Conservation (phyloP, 2,797 vertebrate genomes). For the Chrosomus eos region DNA sequence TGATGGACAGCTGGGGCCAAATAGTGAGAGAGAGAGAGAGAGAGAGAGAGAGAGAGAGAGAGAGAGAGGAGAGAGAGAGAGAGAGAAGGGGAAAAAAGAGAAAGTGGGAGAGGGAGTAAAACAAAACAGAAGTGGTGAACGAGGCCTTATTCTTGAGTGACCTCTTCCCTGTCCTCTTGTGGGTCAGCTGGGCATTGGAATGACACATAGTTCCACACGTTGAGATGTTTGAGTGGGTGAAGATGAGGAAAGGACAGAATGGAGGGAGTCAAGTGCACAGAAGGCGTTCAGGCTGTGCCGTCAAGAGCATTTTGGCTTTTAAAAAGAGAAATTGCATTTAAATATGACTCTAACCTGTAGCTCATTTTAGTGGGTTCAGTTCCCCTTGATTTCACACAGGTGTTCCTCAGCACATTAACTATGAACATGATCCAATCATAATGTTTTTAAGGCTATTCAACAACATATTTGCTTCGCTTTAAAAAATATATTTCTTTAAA, state of each 20-base stretch:
- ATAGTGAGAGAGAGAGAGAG: slow-evolving; percentile 51
- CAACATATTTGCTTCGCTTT: not conserved
- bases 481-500: not conserved
- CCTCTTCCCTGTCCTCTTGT: slow-evolving; percentile 53
- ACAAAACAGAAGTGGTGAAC: slow-evolving; percentile 65
- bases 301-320: slow-evolving; percentile 47
- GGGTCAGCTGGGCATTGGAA: slow-evolving; percentile 62
- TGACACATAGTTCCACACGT: slow-evolving; percentile 74
- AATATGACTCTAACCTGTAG: not conserved
- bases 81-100: slow-evolving; percentile 43
- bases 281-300: slow-evolving; percentile 63
- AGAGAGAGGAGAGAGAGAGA: slow-evolving; percentile 58
- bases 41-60: slow-evolving; percentile 55
- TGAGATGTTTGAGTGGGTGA: slow-evolving; percentile 56
- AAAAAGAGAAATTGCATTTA: slow-evolving; percentile 59
- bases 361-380: not conserved
- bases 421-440: too few species aligned
- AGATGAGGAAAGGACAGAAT: slow-evolving; percentile 47
- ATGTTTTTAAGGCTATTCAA: too few species aligned
- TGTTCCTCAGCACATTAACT: not conserved
- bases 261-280: slow-evolving; percentile 65
- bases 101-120: slow-evolving; percentile 64
- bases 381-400: not conserved
- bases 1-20: slow-evolving; percentile 67
- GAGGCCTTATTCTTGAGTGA: slow-evolving; percentile 62